Base-by-base conservation (phyloP, 2,113 vertebrate genomes). In the Bubo bubo region DNA sequence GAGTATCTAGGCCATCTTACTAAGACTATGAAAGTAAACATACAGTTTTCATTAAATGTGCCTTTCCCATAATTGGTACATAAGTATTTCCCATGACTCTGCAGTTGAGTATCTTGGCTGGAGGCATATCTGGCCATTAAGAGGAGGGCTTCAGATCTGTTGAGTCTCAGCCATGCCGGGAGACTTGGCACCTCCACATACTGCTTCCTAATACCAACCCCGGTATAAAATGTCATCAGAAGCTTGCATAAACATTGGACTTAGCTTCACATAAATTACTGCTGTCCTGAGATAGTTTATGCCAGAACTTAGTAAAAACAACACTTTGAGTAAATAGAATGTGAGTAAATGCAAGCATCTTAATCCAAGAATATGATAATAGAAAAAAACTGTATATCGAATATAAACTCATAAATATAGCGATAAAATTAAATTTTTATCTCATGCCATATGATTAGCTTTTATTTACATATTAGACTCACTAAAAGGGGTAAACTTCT, bases 261-360 rank as follows among this genome's bases (percentile, higher is more conserved):
- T 98, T 98, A 98, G 94, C 98, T 95, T 98, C 98, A 98, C 97
- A 98, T 98, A 98, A 98, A 98, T 98, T 98, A 98, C 98, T 98
- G 98, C 98, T 97, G 95, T 98, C 98, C 98, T 98, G 95, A 97
- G 95, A 96, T 97, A 85, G 95, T 97, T 93, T 94, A 97, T 98
- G 98, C 98, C 98, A 98, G 97, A 98, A 98, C 97, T 98, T 96
- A 98, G 95, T 95, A 97, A 98, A 98, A 98, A 98, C 97, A 98
- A 98, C 96, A 97, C 95, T 97, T 97, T 90, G 97, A 97, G 97
- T 98, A 98, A 98, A 98, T 95, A 98, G 95, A 98, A 97, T 97
- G 97, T 91, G 97, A 73, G 23, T 96, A 98, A 98, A 98, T 94
- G 96, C 96, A 97, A 97, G 97, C 94, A 71, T 97, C 91, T 95